phyloP scores from a whole-genome alignment of 1,140 invertebrate genomes.

The Cotesia glomerata region DNA sequence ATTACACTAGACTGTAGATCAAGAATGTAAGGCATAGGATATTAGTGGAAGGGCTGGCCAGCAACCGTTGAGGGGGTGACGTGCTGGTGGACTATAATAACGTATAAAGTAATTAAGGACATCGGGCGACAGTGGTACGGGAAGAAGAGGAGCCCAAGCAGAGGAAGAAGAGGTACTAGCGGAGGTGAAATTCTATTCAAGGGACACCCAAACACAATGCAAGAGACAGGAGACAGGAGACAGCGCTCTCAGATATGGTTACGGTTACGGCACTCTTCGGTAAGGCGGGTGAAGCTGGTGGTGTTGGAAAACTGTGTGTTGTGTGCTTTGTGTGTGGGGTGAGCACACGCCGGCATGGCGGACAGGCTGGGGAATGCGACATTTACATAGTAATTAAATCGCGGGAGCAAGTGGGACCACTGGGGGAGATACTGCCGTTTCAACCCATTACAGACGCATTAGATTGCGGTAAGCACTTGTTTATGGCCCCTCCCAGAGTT shows the following conservation, averaged over 20 bases:
- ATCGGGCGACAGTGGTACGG: constrained; percentile 57
- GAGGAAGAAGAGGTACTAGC: not conserved
- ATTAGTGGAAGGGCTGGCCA: constrained; percentile 36
- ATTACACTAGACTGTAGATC: constrained; percentile 27
- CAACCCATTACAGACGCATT: constrained; percentile 64
- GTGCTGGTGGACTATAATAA: constrained; percentile 58
- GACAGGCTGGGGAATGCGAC: constrained; percentile 61
- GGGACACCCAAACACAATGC: too few species aligned
- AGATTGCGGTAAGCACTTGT: constrained; percentile 65
- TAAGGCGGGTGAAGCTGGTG: not conserved
- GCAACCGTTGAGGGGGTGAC: constrained; percentile 31
- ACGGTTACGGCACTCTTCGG: not conserved
- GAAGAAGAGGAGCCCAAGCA: constrained; percentile 23
- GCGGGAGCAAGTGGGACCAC: constrained; percentile 59
- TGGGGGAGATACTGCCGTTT: constrained; percentile 59
- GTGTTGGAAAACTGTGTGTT: constrained; percentile 6
- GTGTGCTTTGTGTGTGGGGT: constrained; percentile 7
- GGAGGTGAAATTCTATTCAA: not conserved
- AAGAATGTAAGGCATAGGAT: constrained; percentile 40
- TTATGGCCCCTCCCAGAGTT: constrained; percentile 52
- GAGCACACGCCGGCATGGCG: constrained; percentile 42
- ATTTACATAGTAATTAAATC: constrained; percentile 67
- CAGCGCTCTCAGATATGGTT: too few species aligned
- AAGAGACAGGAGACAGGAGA: constrained; percentile 4
- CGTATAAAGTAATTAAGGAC: constrained; percentile 66